Base-by-base conservation (phyloP, 2,888 invertebrate genomes). In the Melieria picta region DNA sequence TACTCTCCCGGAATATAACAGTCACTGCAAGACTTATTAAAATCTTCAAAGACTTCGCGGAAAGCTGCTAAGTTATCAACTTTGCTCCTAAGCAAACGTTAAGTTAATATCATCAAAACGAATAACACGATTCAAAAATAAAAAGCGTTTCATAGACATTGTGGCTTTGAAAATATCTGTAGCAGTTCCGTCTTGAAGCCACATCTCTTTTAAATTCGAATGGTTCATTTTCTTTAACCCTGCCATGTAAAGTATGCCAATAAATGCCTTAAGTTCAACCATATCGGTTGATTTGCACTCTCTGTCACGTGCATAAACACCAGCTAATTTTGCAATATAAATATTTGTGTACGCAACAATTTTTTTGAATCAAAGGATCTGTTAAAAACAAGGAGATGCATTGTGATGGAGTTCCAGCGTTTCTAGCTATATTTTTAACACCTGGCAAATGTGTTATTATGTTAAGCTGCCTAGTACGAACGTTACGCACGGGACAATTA, bases 61-160 rank as follows among this genome's bases (percentile, higher is more conserved):
- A 62, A 62, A 62, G 62, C 62, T 62, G 62, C 47, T 62, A 62
- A 62, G 62, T 62, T 62, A 62, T 62, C 62, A 47, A 46, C 46
- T 62, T 62, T 47, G 47, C 11, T 46, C 30, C 30, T 30, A 30
- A 30, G 30, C 30, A 30, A 30, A 30, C 30, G 30, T 1, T 1
- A 2, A 30, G 30, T 30, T 30, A 62, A 62, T 62, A 46, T 62
- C 62, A 62, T 62, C 62, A 62, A 62, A 62, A 46, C 62, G 47
- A 62, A 62, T 13, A 62, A 62, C 62, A 50, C 50, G 50, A 50
- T 10, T 9, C 11, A 50, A 50, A 50, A 50, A 50, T 50, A 50
- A 50, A 50, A 50, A 50, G 50, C 50, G 50, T 50, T 50, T 10
- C 50, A 50, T 2, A 50, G 50, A 50, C 50, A 50, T 50, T 50